Evolutionary conservation across 1,140 invertebrate species (phyloP), one percentile per base, ranked within the genome.

Genomic region (Platorchestia sp.): DNA sequence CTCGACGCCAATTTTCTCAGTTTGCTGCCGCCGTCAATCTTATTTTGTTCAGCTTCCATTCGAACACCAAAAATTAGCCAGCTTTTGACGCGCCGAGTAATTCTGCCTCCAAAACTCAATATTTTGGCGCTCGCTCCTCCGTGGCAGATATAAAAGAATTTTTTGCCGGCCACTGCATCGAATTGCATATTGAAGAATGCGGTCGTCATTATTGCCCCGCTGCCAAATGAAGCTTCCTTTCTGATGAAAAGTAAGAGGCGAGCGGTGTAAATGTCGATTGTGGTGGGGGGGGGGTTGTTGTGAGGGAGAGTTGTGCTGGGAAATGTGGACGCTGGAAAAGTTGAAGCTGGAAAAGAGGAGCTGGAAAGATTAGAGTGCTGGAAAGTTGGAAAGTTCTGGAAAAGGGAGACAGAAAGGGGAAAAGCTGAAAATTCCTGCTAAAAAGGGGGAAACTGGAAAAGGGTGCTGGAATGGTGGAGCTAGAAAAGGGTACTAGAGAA

Each of bases 121-220:
- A 42, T 43, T 90, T 41, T 36, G 19, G 44, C 87, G 44, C 87
- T 36, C 7, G 41, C 44, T 42, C 27, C 44, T 90, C 41, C 87
- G 10, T 44, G 87, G 10, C 41, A 41, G 44, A 90, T 43, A 43
- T 43, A 41, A 90, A 90, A 90, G 87, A 42, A 42, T 90, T 90
- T 90, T 90, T 90, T 90, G 87, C 27, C 5, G 87, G 87, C 7
- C 41, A 90, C 41, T 90, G 87, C 87, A 42, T 90, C 87, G 87
- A 90, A 90, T 90, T 90, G 87, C 87, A 90, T 90, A 90, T 90
- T 44, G 87, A 90, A 90, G 87, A 90, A 90, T 44, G 44, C 87
- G 19, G 87, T 27, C 59, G 36, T 90, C 36, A 90, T 90, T 90
- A 43, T 90, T 90, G 87, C 87, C 27, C 59, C n/a, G n/a, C 40